phyloP scores from a whole-genome alignment of 2,113 vertebrate species.

The Seriola rivoliana region DNA sequence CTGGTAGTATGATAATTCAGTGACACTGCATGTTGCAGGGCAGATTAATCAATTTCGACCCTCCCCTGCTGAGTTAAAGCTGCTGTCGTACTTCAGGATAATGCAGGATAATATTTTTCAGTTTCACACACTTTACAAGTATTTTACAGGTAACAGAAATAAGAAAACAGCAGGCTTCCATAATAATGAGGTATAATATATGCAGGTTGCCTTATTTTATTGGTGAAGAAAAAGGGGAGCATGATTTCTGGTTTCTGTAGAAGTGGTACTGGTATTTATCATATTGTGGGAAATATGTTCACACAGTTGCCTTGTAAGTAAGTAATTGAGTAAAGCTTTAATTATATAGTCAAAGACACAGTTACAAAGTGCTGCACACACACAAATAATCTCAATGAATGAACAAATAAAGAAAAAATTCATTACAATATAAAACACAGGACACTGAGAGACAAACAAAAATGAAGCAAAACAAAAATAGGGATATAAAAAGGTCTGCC shows the following conservation, averaged over 20 bases:
- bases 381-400: too few species aligned
- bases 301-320: not conserved
- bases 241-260: not conserved
- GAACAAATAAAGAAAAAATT: too few species aligned
- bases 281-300: not conserved
- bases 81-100: not conserved
- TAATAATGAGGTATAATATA: slow-evolving; percentile 28
- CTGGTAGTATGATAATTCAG: slow-evolving; percentile 38
- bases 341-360: too few species aligned
- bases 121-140: slow-evolving; percentile 13
- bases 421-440: too few species aligned
- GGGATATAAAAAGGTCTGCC: too few species aligned
- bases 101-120: not conserved
- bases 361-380: too few species aligned
- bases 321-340: too few species aligned
- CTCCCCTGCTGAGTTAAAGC: slow-evolving; percentile 31
- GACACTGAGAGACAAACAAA: too few species aligned
- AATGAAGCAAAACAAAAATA: too few species aligned
- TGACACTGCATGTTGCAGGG: slow-evolving; percentile 26
- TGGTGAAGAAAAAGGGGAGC: not conserved
- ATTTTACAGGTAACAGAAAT: slow-evolving; percentile 6
- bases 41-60: slow-evolving; percentile 51
- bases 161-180: slow-evolving; percentile 16
- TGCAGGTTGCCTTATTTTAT: slow-evolving; percentile 23
- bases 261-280: slow-evolving; percentile 1